Conservation (phyloP, 2,797 vertebrate species). For the Aldrovandia affinis region DNA sequence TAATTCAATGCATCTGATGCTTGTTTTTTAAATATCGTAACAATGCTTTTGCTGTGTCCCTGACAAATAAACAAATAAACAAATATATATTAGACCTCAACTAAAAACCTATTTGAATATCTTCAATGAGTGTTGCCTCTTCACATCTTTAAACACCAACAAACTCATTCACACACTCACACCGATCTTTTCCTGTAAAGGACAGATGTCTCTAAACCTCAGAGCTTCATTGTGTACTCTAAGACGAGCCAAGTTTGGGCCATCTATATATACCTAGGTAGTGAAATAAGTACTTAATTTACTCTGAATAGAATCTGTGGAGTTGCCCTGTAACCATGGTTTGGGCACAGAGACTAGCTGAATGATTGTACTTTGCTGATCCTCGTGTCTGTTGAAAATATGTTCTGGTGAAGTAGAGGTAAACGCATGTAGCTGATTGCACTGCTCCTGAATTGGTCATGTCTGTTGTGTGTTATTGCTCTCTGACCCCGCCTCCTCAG, state of each 20-base stretch:
- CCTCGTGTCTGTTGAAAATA: background rate
- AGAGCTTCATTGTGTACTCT: background rate
- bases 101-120: background rate
- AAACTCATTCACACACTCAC: constrained; percentile 38
- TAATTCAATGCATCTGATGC: too few species aligned
- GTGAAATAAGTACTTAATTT: background rate
- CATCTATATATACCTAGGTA: background rate
- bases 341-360: background rate
- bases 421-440: background rate
- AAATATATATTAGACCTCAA: background rate
- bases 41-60: too few species aligned
- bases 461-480: background rate
- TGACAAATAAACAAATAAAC: too few species aligned
- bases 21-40: too few species aligned
- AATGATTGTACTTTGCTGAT: background rate
- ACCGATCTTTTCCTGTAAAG: background rate
- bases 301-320: background rate
- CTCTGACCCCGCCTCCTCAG: constrained; percentile 16
- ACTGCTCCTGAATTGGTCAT: background rate
- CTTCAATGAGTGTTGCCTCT: background rate
- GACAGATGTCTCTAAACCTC: background rate
- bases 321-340: background rate
- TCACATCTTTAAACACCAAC: background rate
- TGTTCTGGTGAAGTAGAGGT: background rate
- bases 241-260: background rate